phyloP scores from a whole-genome alignment of 2,797 vertebrate species.

The Chelmon rostratus region DNA sequence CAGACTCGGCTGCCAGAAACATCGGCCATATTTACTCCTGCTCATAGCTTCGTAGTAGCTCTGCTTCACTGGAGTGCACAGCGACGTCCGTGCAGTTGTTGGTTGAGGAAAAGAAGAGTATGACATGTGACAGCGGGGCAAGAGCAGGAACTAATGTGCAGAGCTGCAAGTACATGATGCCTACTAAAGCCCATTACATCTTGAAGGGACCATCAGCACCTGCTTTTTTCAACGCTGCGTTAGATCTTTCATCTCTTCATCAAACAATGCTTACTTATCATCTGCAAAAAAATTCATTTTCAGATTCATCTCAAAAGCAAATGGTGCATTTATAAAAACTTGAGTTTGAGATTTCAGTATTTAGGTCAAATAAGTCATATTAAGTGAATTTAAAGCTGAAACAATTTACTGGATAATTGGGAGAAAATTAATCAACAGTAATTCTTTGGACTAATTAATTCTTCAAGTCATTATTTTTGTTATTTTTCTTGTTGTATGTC shows the following conservation, averaged over 20 bases:
- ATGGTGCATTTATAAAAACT: not conserved
- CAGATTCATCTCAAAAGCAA: not conserved
- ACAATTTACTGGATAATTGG: not conserved
- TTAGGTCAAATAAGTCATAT: not conserved
- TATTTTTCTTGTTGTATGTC: not conserved
- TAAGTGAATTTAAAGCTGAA: not conserved
- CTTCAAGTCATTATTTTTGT: not conserved
- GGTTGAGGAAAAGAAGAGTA: slow-evolving; percentile 16
- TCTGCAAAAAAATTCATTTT: not conserved
- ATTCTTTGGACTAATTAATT: not conserved
- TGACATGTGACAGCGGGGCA: slow-evolving; percentile 29
- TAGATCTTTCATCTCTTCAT: not conserved
- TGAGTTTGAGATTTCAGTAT: not conserved
- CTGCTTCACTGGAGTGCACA: slow-evolving; percentile 35
- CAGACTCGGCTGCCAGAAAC: slow-evolving; percentile 13
- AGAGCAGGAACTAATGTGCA: slow-evolving; percentile 23
- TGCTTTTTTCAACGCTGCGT: not conserved
- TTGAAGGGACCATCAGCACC: slow-evolving; percentile 14
- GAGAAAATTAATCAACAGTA: too few relatives aligned
- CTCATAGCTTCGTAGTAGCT: not conserved
- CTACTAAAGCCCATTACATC: not conserved
- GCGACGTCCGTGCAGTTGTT: not conserved
- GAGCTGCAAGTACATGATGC: not conserved
- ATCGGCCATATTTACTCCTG: slow-evolving; percentile 47
- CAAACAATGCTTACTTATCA: not conserved